Base-by-base conservation (phyloP, 2,113 vertebrate genomes). In the Scortum barcoo region DNA sequence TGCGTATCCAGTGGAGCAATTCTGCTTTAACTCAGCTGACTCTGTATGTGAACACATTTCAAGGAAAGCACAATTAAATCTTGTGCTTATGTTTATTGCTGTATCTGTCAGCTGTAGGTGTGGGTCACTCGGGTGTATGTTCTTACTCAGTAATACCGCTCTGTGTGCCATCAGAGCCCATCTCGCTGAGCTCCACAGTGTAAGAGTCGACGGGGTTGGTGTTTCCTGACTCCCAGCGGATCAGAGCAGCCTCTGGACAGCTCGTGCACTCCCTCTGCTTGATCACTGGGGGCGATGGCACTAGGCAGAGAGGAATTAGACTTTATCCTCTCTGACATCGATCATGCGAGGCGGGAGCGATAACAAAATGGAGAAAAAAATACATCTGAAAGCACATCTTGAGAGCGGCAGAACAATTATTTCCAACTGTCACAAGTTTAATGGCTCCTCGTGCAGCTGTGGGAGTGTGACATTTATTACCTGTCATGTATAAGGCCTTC, bases 201-300 rank as follows among this genome's bases (percentile, higher is more conserved):
- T 99, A 99, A 0, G 98, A 99, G 90, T 99, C 97, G 4, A 99
- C 97, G 0, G 98, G 97, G 51, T 97, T 96, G 63, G 95, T 87
- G 93, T 97, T 97, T 68, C 96, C 95, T 0, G 97, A 97, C 82
- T 97, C 96, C 98, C 98, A 99, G 88, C 95, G 95, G 61, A 99
- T 95, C 56, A 98, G 89, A 0, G 96, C 97, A 0, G 96, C 97
- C 0, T 95, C 95, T 73, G 96, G 95, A 46, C 97, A 98, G 91
- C 96, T 97, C 40, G 58, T 88, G 20, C 96, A 96, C 87, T 92
- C 96, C 62, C 95, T 93, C 17, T 66, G 94, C 72, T 89, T 94
- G 80, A 95, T 92, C 28, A 92, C 83, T 0, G 95, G 95, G 33
- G 97, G 96, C 36, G 96, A 96, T 11, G 98, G 98, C 14, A 98